Percentiles rank a stretch among this genome's conserved stretches.
Conservation (phyloP, 2,113 vertebrate species). For the Salvelinus sp. region DNA sequence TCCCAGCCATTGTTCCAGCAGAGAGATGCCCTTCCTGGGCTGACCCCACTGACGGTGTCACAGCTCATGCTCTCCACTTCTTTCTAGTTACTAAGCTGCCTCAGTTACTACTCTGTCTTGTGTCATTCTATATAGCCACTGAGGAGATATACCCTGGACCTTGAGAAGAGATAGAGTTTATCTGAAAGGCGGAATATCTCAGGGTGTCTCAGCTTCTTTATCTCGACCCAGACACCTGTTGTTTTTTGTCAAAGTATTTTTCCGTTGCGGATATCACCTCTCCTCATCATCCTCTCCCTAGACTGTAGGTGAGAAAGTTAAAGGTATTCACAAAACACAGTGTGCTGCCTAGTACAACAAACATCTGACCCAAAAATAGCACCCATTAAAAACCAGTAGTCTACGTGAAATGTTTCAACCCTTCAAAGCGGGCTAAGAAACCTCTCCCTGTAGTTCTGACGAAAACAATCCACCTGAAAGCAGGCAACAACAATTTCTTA, state of each 20-base stretch:
- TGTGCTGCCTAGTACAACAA: not conserved
- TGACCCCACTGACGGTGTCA: slow-evolving; percentile 34
- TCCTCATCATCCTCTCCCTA: not conserved
- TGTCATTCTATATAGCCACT: not conserved
- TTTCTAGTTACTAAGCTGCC: not conserved
- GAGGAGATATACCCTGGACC: not conserved
- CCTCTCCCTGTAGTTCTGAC: not conserved
- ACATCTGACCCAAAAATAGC: not conserved
- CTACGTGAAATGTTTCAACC: not conserved
- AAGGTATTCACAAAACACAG: not conserved
- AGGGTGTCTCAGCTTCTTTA: not conserved
- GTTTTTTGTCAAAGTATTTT: not conserved
- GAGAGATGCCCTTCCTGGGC: slow-evolving; percentile 62
- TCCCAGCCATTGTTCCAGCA: slow-evolving; percentile 66
- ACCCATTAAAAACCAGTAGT: not conserved
- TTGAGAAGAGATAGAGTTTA: not conserved
- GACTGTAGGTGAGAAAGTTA: not conserved
- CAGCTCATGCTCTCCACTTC: slow-evolving; percentile 22
- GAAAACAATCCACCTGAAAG: not conserved
- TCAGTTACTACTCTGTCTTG: not conserved
- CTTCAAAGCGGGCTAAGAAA: not conserved
- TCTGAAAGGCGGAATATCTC: not conserved
- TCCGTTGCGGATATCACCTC: not conserved
- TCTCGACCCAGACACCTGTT: not conserved
- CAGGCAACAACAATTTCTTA: slow-evolving; percentile 27